A percentile compares a stretch with the other conserved stretches of the same genome.
Evolutionary conservation across 2,797 vertebrate species (phyloP).

Genomic region (Microhierax caerulescens): DNA sequence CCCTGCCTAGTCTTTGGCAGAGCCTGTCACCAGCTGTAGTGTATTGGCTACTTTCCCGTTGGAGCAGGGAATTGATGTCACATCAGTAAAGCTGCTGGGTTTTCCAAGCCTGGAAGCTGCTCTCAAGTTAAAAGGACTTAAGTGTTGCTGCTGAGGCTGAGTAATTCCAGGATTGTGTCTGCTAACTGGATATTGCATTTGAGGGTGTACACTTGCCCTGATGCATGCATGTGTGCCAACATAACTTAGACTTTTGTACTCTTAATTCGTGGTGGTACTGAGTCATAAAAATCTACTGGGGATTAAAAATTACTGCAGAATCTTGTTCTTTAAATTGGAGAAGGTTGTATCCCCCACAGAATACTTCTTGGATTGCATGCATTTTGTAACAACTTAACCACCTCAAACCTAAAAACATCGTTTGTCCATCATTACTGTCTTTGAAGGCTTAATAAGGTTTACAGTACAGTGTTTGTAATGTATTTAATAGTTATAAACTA

Average conservation of each 20-base stretch:
- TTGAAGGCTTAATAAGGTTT: neutral
- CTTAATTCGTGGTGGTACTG: neutral
- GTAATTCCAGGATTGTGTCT: neutral
- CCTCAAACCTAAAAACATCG: neutral
- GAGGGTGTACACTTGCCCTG: neutral
- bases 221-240: neutral
- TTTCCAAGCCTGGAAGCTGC: neutral
- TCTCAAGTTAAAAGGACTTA: neutral
- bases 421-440: neutral
- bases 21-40: neutral
- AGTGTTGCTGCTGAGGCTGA: neutral
- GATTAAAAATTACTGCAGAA: neutral
- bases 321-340: fast-evolving
- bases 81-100: neutral
- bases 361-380: neutral
- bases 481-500: neutral
- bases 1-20: neutral
- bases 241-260: neutral
- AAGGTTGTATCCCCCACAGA: neutral
- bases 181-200: neutral
- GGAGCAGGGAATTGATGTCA: neutral
- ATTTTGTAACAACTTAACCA: neutral
- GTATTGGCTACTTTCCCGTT: neutral
- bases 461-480: neutral
- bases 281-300: neutral